Evolutionary conservation across 2,888 invertebrate genomes (phyloP).

Genomic region (Microctonus brassicae): DNA sequence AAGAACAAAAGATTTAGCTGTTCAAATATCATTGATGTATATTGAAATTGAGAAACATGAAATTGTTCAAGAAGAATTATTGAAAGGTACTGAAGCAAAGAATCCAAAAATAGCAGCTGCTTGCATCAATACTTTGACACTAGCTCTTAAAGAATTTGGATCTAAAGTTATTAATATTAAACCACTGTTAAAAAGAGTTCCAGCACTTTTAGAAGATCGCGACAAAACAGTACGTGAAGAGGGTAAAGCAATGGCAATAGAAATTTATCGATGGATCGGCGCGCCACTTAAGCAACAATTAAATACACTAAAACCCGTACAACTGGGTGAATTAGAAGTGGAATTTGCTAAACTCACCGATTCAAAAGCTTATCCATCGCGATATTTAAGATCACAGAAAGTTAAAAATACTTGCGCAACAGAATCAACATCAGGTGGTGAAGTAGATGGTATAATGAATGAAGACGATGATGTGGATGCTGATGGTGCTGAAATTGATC

Average conservation of each 20-base stretch:
- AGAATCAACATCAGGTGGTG: conserved; percentile 71
- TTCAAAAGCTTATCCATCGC: conserved; percentile 78
- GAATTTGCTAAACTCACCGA: conserved; percentile 84
- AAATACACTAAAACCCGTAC: conserved; percentile 87
- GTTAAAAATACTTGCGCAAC: conserved; percentile 75
- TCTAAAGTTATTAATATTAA: conserved; percentile 91
- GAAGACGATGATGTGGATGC: conserved; percentile 75
- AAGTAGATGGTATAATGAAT: conserved; percentile 73
- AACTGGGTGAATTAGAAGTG: conserved; percentile 88
- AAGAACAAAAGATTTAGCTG: conserved; percentile 91
- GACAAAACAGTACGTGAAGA: conserved; percentile 94
- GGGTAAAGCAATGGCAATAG: conserved; percentile 90
- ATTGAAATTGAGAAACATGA: conserved; percentile 97
- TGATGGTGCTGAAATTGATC: conserved; percentile 79
- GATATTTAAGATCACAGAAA: conserved; percentile 88
- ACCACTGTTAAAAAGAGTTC: conserved; percentile 89
- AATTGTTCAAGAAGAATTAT: conserved; percentile 87
- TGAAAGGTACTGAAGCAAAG: conserved; percentile 95
- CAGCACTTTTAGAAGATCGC: conserved; percentile 87
- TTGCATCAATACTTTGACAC: conserved; percentile 81
- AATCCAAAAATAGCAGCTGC: conserved; percentile 95
- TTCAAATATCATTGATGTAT: conserved; percentile 92
- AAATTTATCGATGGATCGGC: conserved; percentile 94
- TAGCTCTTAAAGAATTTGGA: conserved; percentile 90
- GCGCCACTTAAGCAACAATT: conserved; percentile 87